Evolutionary conservation across 2,888 invertebrate genomes (phyloP).

Genomic region (Autographa gamma): DNA sequence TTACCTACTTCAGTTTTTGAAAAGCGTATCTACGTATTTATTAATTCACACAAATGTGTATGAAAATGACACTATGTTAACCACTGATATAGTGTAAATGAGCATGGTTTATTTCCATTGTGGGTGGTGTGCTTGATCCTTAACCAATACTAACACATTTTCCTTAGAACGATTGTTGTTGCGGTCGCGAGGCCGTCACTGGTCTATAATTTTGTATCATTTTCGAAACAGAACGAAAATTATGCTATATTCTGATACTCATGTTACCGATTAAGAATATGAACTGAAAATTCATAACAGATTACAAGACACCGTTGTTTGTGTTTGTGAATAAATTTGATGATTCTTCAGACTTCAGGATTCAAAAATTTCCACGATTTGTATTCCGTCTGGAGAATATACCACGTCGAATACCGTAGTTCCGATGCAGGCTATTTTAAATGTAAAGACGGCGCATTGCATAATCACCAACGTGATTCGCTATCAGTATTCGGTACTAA

Average conservation of each 20-base stretch:
- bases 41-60: constrained; percentile 23
- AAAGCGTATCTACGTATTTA: not conserved
- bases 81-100: not conserved
- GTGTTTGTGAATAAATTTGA: constrained; percentile 67
- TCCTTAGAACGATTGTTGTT: constrained; percentile 23
- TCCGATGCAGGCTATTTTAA: constrained; percentile 86
- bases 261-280: constrained; percentile 39
- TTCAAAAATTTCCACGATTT: constrained; percentile 86
- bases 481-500: constrained; percentile 84
- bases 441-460: constrained; percentile 86
- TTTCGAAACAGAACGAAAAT: constrained; percentile 28
- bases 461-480: constrained; percentile 86
- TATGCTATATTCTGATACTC: constrained; percentile 29
- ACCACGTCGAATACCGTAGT: constrained; percentile 79
- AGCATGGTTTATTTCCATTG: not conserved
- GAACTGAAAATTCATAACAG: constrained; percentile 31
- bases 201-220: constrained; percentile 31
- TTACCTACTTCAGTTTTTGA: constrained; percentile 28
- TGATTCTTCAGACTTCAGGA: constrained; percentile 66
- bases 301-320: constrained; percentile 35
- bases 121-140: constrained; percentile 18
- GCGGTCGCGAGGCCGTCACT: constrained; percentile 17
- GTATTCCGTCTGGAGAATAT: constrained; percentile 86
- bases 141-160: constrained; percentile 27
- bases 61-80: not conserved